Evolutionary conservation across 1,140 invertebrate species (phyloP), one percentile per base, ranked within the genome.

Genomic region (Aporrectodea caliginosa): DNA sequence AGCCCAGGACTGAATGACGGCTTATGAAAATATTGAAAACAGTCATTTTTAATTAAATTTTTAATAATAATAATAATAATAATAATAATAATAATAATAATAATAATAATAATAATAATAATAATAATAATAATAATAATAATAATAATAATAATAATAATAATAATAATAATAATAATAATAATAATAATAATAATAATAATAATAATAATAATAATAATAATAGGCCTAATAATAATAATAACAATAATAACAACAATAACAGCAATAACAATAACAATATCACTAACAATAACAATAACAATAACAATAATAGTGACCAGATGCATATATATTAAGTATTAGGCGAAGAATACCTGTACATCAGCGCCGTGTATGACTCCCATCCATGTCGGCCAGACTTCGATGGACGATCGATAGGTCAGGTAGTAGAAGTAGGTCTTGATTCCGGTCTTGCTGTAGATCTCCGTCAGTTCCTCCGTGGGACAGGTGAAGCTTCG

Each of bases 401-500:
- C 78, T 35, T 75, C 73, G 31, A 33, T 74, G 16, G 71, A 34
- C 2, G 71, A n/a, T 27, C 78, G 71, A 35, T 79, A 75, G 1
- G 72, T 74, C 2, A 79, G 78, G 35, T 79, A 79, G 43, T 75
- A 79, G 35, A 79, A 78, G 35, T 78, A 43, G 16, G 77, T 71
- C 16, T 16, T 73, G 71, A 73, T 31, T 14, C 72, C 78, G 22
- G 1, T 31, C 30, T 68, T 68, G 16, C 70, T 58, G 69, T 31
- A 71, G 1, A 0, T 43, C 35, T 32, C 12, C n/a, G 70, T 71
- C 31, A 78, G 29, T 69, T 78, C 27, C 72, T 43, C 35, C 2
- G 78, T 79, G 6, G 78, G 78, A 75, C 78, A 79, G 30, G 34
- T 74, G 78, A 79, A 79, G 78, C 78, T 79, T 71, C 78, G n/a